Percentiles rank a stretch among this genome's conserved stretches.
Evolutionary conservation across 92 coral and sea anemone genomes (phyloP).

Genomic region (Phenganax subtilis): DNA sequence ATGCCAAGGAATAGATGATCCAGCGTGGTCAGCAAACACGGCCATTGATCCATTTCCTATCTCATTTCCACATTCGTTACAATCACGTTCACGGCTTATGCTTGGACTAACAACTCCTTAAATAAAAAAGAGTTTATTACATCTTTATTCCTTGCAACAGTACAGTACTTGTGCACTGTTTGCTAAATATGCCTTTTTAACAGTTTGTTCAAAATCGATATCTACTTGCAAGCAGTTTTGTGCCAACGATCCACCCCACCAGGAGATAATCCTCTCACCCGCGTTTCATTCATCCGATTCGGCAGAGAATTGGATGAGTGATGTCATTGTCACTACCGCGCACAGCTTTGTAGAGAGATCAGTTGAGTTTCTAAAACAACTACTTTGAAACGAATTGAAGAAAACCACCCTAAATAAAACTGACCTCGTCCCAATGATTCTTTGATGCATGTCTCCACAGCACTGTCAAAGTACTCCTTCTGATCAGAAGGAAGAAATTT

Average conservation of each 20-base stretch:
- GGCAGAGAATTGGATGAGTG: no score
- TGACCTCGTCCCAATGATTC: conserved; percentile 80
- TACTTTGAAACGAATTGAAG: background rate
- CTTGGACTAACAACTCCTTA: conserved; percentile 66
- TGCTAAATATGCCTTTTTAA: no score
- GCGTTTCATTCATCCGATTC: no score
- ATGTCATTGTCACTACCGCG: no score
- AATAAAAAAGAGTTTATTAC: background rate
- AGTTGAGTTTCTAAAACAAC: no score
- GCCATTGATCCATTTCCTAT: conserved; percentile 81
- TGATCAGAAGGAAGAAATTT: conserved; percentile 80
- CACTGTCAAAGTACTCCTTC: conserved; percentile 75
- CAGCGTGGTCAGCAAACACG: conserved; percentile 75
- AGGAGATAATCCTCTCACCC: no score
- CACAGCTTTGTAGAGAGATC: no score
- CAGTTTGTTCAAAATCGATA: no score
- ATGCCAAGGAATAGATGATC: conserved; percentile 78
- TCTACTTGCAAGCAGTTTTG: no score
- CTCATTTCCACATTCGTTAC: conserved; percentile 55
- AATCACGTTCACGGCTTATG: conserved; percentile 51
- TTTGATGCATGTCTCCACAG: background rate
- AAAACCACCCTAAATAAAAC: background rate
- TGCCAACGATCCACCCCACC: no score
- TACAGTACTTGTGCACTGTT: background rate
- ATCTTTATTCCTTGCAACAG: background rate